Percentiles rank a stretch among this genome's conserved stretches.
phyloP scores from a whole-genome alignment of 2,797 vertebrate genomes.

The Chaetodon trifasciatus region DNA sequence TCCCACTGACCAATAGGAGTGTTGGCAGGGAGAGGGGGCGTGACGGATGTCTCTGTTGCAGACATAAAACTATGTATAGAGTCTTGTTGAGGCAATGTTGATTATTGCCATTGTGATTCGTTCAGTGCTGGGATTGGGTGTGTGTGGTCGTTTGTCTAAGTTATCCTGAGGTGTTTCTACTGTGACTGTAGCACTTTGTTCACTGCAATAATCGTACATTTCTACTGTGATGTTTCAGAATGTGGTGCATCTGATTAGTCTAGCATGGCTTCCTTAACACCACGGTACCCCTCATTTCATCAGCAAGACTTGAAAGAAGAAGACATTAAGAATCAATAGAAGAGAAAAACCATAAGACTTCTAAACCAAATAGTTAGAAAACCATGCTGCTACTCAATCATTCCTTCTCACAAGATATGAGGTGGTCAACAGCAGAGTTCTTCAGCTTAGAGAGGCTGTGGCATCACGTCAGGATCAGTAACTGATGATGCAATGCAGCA shows the following conservation, averaged over 20 bases:
- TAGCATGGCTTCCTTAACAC: constrained; percentile 12
- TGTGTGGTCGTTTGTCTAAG: constrained; percentile 18
- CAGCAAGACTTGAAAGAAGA: background rate
- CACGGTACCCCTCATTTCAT: background rate
- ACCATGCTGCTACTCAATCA: background rate
- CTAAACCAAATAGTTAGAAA: background rate
- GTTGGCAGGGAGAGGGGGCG: background rate
- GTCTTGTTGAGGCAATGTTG: background rate
- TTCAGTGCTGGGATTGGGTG: background rate
- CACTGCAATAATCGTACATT: constrained; percentile 40
- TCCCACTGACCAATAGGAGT: constrained; percentile 49
- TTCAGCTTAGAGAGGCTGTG: background rate
- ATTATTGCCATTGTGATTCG: constrained; percentile 3
- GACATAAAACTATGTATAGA: background rate
- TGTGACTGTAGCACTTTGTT: constrained; percentile 22
- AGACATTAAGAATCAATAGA: background rate
- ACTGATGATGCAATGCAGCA: background rate
- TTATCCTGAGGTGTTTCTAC: constrained; percentile 34
- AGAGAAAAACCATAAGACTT: background rate
- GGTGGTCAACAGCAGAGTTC: background rate
- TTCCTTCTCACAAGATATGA: background rate
- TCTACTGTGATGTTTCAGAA: constrained; percentile 19
- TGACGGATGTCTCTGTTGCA: background rate
- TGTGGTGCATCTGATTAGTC: background rate
- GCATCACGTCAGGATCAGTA: background rate